Percentiles rank a stretch among this genome's conserved stretches.
Evolutionary conservation across 2,113 vertebrate genomes (phyloP).

Genomic region (Dicentrarchus labrax): DNA sequence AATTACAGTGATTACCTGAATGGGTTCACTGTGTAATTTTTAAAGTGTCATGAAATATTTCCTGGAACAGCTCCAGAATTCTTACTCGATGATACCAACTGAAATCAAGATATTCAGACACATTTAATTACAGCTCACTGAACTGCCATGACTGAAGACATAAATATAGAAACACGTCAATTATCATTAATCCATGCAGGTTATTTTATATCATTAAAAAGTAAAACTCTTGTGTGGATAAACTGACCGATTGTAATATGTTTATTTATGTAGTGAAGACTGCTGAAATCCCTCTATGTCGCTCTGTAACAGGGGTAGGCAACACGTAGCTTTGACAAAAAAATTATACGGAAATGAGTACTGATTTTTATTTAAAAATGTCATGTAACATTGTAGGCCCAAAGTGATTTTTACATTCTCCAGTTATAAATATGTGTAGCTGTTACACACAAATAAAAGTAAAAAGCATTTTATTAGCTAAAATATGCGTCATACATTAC

Average conservation of each 20-base stretch:
- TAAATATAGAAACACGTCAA: neutral
- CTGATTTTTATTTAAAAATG: too few species aligned
- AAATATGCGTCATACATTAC: too few species aligned
- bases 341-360: too few species aligned
- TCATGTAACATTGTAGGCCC: too few species aligned
- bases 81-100: neutral
- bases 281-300: too few species aligned
- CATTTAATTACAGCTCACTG: neutral
- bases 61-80: neutral
- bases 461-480: too few species aligned
- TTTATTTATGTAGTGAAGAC: neutral
- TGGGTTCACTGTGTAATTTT: neutral
- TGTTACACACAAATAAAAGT: too few species aligned
- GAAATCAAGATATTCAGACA: slow-evolving; percentile 4
- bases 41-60: neutral
- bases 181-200: neutral
- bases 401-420: too few species aligned
- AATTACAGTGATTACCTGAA: neutral
- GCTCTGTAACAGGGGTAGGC: too few species aligned
- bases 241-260: neutral
- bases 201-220: neutral
- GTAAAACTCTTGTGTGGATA: neutral
- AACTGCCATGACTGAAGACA: neutral
- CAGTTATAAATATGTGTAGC: too few species aligned
- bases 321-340: too few species aligned